Conservation (phyloP, 2,113 vertebrate species). For the crab-eating macaque (Macaca fascicularis) region T2T-MFA8v1.1 NC_088395.1:21226501-21227000, state of each 20-base stretch:
- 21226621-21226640: background rate
- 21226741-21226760: background rate
- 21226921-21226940: too few relatives aligned
- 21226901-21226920: too few relatives aligned
- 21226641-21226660: background rate
- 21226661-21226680: background rate
- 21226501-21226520: background rate
- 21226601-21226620: background rate
- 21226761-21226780: too few relatives aligned
- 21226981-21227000: too few relatives aligned
- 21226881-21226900: too few relatives aligned
- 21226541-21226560: background rate
- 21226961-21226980: too few relatives aligned
- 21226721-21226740: background rate
- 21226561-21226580: slow-evolving; percentile 25
- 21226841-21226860: too few relatives aligned
- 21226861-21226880: too few relatives aligned
- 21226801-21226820: too few relatives aligned
- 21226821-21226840: too few relatives aligned
- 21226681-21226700: background rate
- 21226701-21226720: slow-evolving; percentile 26
- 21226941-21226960: too few relatives aligned
- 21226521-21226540: slow-evolving; percentile 7
- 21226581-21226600: background rate
- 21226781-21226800: too few relatives aligned